These are phyloP conservation scores for Liodrosophila aerea DNA, from an alignment of 2,888 invertebrate genomes.

Conservation along the genomic window DNA sequence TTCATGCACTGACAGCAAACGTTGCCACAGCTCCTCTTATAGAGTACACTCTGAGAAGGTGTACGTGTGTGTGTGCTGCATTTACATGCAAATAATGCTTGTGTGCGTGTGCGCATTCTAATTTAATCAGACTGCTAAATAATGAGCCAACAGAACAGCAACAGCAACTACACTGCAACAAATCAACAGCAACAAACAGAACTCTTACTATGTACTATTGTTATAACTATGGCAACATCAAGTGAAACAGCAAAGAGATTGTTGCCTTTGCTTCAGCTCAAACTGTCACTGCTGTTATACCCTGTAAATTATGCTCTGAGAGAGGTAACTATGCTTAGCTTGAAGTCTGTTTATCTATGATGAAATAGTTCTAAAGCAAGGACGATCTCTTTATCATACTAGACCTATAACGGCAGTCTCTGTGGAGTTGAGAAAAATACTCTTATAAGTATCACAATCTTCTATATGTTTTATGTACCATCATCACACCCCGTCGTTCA, in stretches of 20 bases:
- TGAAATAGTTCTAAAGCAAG: too few species aligned
- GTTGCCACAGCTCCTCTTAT: conserved; percentile 22
- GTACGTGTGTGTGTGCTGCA: conserved; percentile 13
- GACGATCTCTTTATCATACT: too few species aligned
- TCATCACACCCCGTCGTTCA: too few species aligned
- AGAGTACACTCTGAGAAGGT: neutral
- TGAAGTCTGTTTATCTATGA: too few species aligned
- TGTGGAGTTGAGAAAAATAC: too few species aligned
- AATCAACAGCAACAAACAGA: conserved; percentile 12
- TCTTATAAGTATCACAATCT: too few species aligned
- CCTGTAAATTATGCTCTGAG: conserved; percentile 20
- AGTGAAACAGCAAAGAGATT: conserved; percentile 34
- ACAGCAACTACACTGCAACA: conserved; percentile 12
- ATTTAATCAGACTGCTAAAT: conserved; percentile 74
- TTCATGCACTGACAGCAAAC: conserved; percentile 58
- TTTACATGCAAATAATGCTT: conserved; percentile 56
- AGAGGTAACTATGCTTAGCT: too few species aligned
- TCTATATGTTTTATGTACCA: too few species aligned
- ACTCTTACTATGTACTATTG: conserved; percentile 6
- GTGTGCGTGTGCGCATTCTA: conserved; percentile 53
- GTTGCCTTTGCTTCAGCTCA: conserved; percentile 11
- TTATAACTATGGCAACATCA: conserved; percentile 11
- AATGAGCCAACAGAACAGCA: conserved; percentile 60
- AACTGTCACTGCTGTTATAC: conserved; percentile 36
- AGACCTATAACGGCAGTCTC: too few species aligned